phyloP scores from a whole-genome alignment of 1,140 invertebrate genomes.

The honey bee (Apis mellifera) region Amel_HAv3.1 CM009939.2:5521501-5522000 shows the following conservation, averaged over 20 bases:
- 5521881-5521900: too few relatives aligned
- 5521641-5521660: not conserved
- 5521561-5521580: not conserved
- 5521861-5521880: too few relatives aligned
- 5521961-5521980: too few relatives aligned
- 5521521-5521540: not conserved
- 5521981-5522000: too few relatives aligned
- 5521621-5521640: not conserved
- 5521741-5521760: too few relatives aligned
- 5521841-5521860: not conserved
- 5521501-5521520: not conserved
- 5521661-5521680: not conserved
- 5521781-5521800: not conserved
- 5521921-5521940: too few relatives aligned
- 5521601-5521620: not conserved
- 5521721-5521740: not conserved
- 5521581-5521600: not conserved
- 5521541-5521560: not conserved
- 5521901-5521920: too few relatives aligned
- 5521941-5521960: too few relatives aligned
- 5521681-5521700: not conserved
- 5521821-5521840: not conserved
- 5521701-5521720: not conserved
- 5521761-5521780: too few relatives aligned
- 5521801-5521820: not conserved